Evolutionary conservation across 2,113 vertebrate genomes (phyloP).

Genomic region (Brachyhypopomus occidentalis): DNA sequence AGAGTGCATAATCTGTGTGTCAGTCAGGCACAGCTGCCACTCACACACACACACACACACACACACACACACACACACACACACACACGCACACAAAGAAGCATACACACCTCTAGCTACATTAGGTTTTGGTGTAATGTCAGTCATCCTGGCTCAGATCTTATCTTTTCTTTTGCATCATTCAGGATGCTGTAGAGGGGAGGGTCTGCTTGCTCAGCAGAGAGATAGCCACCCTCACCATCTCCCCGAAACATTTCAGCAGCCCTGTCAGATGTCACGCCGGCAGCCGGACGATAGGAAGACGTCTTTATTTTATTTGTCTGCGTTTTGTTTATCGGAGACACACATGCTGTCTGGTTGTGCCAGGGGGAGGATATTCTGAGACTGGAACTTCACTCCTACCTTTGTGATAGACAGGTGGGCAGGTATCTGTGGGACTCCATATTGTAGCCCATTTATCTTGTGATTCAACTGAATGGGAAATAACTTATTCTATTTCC

Average conservation of each 20-base stretch:
- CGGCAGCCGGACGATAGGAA: slow-evolving; percentile 70
- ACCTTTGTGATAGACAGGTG: slow-evolving; percentile 38
- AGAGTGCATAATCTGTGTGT: slow-evolving; percentile 87
- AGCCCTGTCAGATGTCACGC: slow-evolving; percentile 77
- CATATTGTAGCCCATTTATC: slow-evolving; percentile 31
- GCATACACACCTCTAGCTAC: slow-evolving; percentile 75
- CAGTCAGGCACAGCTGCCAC: slow-evolving; percentile 76
- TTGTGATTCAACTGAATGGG: slow-evolving; percentile 17
- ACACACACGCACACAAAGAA: slow-evolving; percentile 57
- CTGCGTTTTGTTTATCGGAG: slow-evolving; percentile 69
- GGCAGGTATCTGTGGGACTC: slow-evolving; percentile 6
- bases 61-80: slow-evolving; percentile 65
- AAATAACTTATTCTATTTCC: slow-evolving; percentile 1
- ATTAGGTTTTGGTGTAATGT: slow-evolving; percentile 80
- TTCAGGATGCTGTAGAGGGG: slow-evolving; percentile 67
- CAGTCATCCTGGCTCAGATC: slow-evolving; percentile 76
- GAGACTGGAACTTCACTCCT: slow-evolving; percentile 39
- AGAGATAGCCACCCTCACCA: slow-evolving; percentile 74
- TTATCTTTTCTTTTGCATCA: slow-evolving; percentile 80
- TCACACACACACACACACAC: slow-evolving; percentile 68
- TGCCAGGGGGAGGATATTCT: slow-evolving; percentile 36
- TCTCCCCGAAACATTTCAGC: slow-evolving; percentile 75
- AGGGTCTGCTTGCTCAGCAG: slow-evolving; percentile 49
- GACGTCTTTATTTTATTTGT: slow-evolving; percentile 54
- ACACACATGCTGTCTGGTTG: slow-evolving; percentile 78